Conservation (phyloP, 2,113 vertebrate genomes). For the Boleophthalmus pectinirostris region DNA sequence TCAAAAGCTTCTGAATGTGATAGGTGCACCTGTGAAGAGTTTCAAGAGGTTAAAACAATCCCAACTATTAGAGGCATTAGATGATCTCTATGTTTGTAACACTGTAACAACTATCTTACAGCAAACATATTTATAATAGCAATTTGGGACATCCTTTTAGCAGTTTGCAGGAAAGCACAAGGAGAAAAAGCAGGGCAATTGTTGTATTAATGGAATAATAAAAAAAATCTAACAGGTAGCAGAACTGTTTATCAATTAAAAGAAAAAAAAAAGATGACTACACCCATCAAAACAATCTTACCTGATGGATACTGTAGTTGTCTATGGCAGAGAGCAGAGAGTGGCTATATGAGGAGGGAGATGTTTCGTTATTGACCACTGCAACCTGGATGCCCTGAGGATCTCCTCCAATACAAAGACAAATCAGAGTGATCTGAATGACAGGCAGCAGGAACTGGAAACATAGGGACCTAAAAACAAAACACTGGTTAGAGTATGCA, state of each 20-base stretch:
- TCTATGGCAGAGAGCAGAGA: slow-evolving; percentile 76
- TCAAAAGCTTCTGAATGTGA: slow-evolving; percentile 73
- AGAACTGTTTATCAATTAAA: too few relatives aligned
- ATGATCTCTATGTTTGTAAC: neutral
- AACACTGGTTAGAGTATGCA: neutral
- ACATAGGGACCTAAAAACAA: slow-evolving; percentile 70
- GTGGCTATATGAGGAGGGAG: slow-evolving; percentile 59
- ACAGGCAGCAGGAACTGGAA: slow-evolving; percentile 83
- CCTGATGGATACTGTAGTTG: slow-evolving; percentile 77
- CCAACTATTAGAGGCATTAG: neutral
- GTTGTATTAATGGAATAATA: too few relatives aligned
- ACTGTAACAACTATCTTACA: too few relatives aligned
- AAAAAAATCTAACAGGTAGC: too few relatives aligned
- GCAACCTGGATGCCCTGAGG: slow-evolving; percentile 74
- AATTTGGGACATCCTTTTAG: too few relatives aligned
- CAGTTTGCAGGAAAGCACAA: too few relatives aligned
- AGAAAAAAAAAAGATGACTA: neutral
- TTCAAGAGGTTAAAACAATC: neutral
- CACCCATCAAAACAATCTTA: slow-evolving; percentile 18
- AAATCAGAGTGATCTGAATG: slow-evolving; percentile 82
- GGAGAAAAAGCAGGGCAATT: too few relatives aligned
- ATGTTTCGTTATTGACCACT: slow-evolving; percentile 81
- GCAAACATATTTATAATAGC: too few relatives aligned
- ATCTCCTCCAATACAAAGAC: slow-evolving; percentile 78
- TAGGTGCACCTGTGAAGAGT: slow-evolving; percentile 61